phyloP scores from a whole-genome alignment of 2,797 vertebrate genomes.

The Rachycentron canadum region DNA sequence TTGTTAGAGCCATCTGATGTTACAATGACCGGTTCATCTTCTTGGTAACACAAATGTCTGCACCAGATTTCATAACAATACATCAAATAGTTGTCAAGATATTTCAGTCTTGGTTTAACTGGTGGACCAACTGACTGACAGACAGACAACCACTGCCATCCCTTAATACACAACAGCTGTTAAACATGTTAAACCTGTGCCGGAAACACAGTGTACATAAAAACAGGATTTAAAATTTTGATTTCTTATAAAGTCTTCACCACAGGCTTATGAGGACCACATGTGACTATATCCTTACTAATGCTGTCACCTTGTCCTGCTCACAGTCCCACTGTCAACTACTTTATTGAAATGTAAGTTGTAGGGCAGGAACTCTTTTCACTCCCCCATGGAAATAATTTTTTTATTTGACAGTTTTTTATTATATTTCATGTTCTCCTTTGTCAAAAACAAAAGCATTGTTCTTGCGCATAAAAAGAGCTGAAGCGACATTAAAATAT shows the following conservation, averaged over 20 bases:
- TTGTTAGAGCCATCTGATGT: too few species aligned
- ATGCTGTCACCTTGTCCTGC: slow-evolving; percentile 19
- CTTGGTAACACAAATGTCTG: background rate
- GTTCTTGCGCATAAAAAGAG: too few species aligned
- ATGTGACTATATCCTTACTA: background rate
- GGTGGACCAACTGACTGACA: background rate
- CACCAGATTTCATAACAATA: background rate
- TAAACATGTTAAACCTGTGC: background rate
- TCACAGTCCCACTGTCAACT: slow-evolving; percentile 15
- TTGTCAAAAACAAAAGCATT: slow-evolving; percentile 33
- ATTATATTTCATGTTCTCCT: slow-evolving; percentile 49
- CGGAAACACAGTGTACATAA: background rate
- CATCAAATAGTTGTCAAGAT: background rate
- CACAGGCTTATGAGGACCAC: background rate
- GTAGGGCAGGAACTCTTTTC: slow-evolving; percentile 23
- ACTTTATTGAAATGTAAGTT: slow-evolving; percentile 29
- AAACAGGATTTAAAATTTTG: background rate
- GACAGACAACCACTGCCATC: background rate
- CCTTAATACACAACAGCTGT: background rate
- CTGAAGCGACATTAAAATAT: too few species aligned
- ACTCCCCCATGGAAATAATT: slow-evolving; percentile 31
- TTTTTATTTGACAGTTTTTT: slow-evolving; percentile 47
- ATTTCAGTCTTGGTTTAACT: background rate
- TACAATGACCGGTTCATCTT: background rate
- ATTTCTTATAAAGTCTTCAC: background rate